Evolutionary conservation across 2,797 vertebrate species (phyloP).

Genomic region (Hoplostethus mediterraneus): DNA sequence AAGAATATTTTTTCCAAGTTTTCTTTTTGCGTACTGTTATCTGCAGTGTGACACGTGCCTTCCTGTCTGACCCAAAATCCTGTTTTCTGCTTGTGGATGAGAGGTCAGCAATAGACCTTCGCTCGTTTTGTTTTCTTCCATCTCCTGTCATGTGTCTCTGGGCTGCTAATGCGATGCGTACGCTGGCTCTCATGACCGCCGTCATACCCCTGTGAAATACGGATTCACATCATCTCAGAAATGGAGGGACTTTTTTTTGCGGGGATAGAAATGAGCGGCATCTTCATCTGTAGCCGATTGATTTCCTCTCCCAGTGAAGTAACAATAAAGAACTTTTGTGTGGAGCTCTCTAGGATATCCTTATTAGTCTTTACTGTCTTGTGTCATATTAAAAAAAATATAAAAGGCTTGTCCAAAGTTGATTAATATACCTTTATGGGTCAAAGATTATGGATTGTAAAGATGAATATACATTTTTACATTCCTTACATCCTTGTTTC

Average conservation of each 20-base stretch:
- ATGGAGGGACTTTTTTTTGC: slow-evolving; percentile 70
- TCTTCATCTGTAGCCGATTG: slow-evolving; percentile 14
- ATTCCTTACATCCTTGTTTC: neutral
- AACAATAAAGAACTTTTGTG: neutral
- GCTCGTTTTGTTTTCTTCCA: slow-evolving; percentile 25
- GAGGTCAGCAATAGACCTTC: slow-evolving; percentile 23
- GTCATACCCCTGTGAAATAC: slow-evolving; percentile 54
- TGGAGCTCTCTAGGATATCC: neutral
- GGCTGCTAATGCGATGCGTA: slow-evolving; percentile 74
- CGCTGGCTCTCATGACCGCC: slow-evolving; percentile 73
- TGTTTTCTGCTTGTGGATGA: slow-evolving; percentile 16
- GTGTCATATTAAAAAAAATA: neutral
- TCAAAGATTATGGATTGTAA: neutral
- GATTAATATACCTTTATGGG: neutral
- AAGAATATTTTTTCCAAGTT: slow-evolving; percentile 10
- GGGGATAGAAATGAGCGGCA: slow-evolving; percentile 15
- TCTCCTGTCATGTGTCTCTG: slow-evolving; percentile 73
- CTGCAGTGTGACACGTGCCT: slow-evolving; percentile 5
- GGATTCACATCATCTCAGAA: slow-evolving; percentile 61
- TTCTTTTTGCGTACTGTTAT: neutral
- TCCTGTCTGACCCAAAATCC: slow-evolving; percentile 7
- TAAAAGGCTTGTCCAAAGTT: neutral
- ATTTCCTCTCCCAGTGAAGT: slow-evolving; percentile 22
- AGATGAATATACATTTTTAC: neutral
- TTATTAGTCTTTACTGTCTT: neutral